A percentile compares a stretch with the other conserved stretches of the same genome.
phyloP scores from a whole-genome alignment of 2,113 vertebrate genomes.

The Ammodytes dubius region DNA sequence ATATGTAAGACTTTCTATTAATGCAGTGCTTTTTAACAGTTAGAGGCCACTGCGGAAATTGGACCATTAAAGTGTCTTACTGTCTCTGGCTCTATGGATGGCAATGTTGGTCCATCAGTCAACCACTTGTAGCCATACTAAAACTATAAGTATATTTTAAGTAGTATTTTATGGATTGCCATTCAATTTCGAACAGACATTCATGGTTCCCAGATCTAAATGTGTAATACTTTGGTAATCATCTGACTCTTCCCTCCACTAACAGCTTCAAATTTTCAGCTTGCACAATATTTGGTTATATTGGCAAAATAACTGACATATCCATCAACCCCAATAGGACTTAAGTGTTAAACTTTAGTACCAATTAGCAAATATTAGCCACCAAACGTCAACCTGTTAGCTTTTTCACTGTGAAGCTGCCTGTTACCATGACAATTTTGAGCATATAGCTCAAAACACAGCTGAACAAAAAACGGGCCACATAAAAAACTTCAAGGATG shows the following conservation, averaged over 20 bases:
- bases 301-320: background rate
- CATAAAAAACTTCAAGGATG: background rate
- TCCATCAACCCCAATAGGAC: background rate
- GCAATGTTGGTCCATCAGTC: background rate
- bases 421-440: background rate
- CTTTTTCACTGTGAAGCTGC: background rate
- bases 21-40: background rate
- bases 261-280: background rate
- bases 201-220: background rate
- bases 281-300: background rate
- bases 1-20: background rate
- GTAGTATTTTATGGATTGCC: background rate
- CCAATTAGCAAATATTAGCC: background rate
- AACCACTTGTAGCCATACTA: background rate
- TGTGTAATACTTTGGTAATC: background rate
- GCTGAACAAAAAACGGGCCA: no score
- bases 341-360: background rate
- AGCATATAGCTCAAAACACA: background rate
- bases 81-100: background rate
- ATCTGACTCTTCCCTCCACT: background rate
- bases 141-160: background rate
- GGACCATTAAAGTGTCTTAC: conserved; percentile 10
- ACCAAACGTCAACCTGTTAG: background rate
- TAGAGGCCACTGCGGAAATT: background rate
- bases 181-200: background rate